Evolutionary conservation across 1,140 invertebrate genomes (phyloP), one percentile per base, ranked within the genome.

Genomic region (Camponotus floridanus): DNA sequence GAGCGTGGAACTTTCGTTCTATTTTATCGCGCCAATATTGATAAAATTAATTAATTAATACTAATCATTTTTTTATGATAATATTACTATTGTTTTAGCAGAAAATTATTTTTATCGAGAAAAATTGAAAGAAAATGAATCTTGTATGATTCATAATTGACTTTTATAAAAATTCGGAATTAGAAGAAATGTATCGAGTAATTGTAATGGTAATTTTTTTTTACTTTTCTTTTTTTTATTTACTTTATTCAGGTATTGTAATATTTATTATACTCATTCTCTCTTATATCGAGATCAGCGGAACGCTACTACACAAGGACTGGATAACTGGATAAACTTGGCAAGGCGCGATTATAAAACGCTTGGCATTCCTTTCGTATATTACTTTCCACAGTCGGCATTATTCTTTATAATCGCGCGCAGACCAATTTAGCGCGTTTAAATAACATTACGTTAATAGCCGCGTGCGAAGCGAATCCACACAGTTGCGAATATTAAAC

Each of bases 391-490:
- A 26, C 67, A 59, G 65, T 45, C 67, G 67, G 55, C 42, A 73
- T 83, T 83, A 73, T 83, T 83, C 55, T 83, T 83, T 83, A 83
- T 83, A 83, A 74, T 83, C 57, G 55, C 68, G 39, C 68, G 68
- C 79, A 45, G 68, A 74, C 39, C 79, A 74, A 83, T 83, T 83
- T 83, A 74, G n/a, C 68, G 79, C 55, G 68, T 83, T 83, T 83
- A 83, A 73, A 83, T 57, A 83, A 73, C 68, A 83, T 83, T 83
- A 83, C 79, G 68, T 73, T 83, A 73, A 83, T 83, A 83, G 79
- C 79, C 68, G 51, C 36, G 65, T 39, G 26, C 55, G 39, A 73
- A 26, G 39, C 55, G 39, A 83, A 36, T 39, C 21, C 36, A 18
- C 13, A 48, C 48, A 55, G 70, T 51, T 73, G 80, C 80, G 70